Conservation (phyloP, 2,797 vertebrate genomes). For the Choloepus didactylus region DNA sequence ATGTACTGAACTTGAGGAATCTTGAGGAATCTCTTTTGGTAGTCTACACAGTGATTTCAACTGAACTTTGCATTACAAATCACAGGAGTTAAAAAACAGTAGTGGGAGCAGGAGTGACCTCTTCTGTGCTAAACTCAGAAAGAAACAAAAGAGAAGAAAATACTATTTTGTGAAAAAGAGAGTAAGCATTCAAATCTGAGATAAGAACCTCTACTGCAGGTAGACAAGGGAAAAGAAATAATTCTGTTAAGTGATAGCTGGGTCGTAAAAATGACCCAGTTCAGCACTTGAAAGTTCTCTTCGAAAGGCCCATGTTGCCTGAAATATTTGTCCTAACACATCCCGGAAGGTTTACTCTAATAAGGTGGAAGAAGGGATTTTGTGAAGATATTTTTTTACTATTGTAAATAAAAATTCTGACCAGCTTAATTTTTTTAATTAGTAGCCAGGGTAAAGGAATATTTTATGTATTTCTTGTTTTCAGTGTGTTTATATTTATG, state of each 20-base stretch:
- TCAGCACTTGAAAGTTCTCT: not conserved
- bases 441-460: not conserved
- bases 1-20: not conserved
- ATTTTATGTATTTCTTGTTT: not conserved
- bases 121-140: not conserved
- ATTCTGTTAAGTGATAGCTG: not conserved
- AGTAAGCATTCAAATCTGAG: not conserved
- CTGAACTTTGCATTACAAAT: not conserved
- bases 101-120: not conserved
- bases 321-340: not conserved
- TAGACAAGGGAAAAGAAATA: slow-evolving; percentile 24
- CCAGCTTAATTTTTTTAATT: slow-evolving; percentile 3
- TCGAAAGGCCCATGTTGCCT: not conserved
- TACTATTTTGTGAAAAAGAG: not conserved
- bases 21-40: not conserved
- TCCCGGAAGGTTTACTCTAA: not conserved
- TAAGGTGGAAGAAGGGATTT: not conserved
- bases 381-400: not conserved
- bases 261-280: not conserved
- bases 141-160: not conserved
- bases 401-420: not conserved
- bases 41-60: not conserved
- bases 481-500: not conserved
- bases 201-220: not conserved
- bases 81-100: not conserved